Percentiles rank a stretch among this genome's conserved stretches.
phyloP scores from a whole-genome alignment of 1,140 invertebrate species.

The Drosophila takahashii region DNA sequence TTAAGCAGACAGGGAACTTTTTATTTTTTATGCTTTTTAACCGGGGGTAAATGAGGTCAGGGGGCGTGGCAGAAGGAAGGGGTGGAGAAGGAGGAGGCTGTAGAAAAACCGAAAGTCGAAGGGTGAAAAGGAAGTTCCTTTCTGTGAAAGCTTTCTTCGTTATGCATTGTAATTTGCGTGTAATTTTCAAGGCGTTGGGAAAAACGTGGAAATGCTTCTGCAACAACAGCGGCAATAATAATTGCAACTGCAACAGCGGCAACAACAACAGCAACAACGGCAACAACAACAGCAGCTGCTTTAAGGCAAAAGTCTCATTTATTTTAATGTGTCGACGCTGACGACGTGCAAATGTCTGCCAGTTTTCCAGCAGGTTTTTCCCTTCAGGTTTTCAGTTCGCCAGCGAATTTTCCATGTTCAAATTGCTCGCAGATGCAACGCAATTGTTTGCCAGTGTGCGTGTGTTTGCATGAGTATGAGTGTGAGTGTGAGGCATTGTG shows the following conservation, averaged over 20 bases:
- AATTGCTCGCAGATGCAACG: constrained; percentile 65
- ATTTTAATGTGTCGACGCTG: constrained; percentile 80
- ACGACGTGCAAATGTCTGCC: constrained; percentile 80
- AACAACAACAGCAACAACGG: constrained; percentile 18
- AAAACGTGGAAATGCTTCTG: constrained; percentile 68
- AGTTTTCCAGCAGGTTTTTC: constrained; percentile 69
- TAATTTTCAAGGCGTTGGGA: constrained; percentile 68
- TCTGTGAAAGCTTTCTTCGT: constrained; percentile 44
- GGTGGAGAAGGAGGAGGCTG: neutral
- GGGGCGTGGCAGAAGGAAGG: neutral
- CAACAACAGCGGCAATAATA: constrained; percentile 38
- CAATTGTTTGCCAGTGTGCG: constrained; percentile 22
- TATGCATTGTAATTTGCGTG: constrained; percentile 79
- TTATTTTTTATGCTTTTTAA: neutral
- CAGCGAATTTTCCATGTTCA: constrained; percentile 42
- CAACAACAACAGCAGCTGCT: constrained; percentile 48
- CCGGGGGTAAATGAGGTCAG: constrained; percentile 32
- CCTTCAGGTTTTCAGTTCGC: constrained; percentile 28
- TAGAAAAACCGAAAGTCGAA: constrained; percentile 22
- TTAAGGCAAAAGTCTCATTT: constrained; percentile 78
- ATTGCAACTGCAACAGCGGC: constrained; percentile 28
- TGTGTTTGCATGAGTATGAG: neutral
- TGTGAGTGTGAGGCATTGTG: constrained; percentile 3
- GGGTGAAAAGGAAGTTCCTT: constrained; percentile 13
- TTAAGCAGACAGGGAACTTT: constrained; percentile 37